Percentiles rank a stretch among this genome's conserved stretches.
These are phyloP conservation scores for Panagrolaimus sp. DNA, from an alignment of 1,140 invertebrate species.

Conservation along the genomic window DNA sequence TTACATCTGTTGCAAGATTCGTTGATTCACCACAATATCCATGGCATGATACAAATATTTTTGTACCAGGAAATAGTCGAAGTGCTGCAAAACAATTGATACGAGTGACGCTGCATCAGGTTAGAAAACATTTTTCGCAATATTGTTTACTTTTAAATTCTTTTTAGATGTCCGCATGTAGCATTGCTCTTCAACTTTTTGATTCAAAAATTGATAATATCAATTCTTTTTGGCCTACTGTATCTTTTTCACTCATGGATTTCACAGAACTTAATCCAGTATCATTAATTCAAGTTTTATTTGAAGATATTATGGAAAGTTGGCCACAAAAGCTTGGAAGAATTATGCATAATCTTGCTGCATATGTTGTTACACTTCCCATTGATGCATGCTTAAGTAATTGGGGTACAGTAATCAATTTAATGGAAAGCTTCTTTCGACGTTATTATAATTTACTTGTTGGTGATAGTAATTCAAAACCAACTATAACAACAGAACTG, in stretches of 20 bases:
- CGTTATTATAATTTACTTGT: conserved; percentile 44
- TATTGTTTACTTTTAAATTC: too few species aligned
- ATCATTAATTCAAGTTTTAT: conserved; percentile 78
- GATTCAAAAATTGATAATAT: conserved; percentile 66
- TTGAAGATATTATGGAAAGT: conserved; percentile 65
- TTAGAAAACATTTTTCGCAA: conserved; percentile 58
- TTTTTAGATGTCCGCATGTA: conserved; percentile 59
- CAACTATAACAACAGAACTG: conserved; percentile 37
- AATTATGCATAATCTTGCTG: conserved; percentile 80
- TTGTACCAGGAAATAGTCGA: conserved; percentile 77
- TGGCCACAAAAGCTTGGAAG: conserved; percentile 43
- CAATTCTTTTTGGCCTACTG: conserved; percentile 76
- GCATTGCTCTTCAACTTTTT: conserved; percentile 91
- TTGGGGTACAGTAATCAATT: conserved; percentile 74
- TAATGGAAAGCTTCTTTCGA: conserved; percentile 80
- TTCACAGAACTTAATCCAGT: conserved; percentile 92
- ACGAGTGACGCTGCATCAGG: conserved; percentile 86
- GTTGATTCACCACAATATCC: conserved; percentile 62
- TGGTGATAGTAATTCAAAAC: not conserved
- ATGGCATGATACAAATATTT: conserved; percentile 72
- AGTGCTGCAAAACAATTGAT: conserved; percentile 94
- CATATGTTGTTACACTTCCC: conserved; percentile 69
- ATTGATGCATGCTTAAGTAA: conserved; percentile 58
- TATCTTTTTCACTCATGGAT: conserved; percentile 84
- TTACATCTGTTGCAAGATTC: conserved; percentile 64